A percentile compares a stretch with the other conserved stretches of the same genome.
These are phyloP conservation scores for Proteles cristata DNA, from an alignment of 2,113 vertebrate genomes.

Conservation along the genomic window DNA sequence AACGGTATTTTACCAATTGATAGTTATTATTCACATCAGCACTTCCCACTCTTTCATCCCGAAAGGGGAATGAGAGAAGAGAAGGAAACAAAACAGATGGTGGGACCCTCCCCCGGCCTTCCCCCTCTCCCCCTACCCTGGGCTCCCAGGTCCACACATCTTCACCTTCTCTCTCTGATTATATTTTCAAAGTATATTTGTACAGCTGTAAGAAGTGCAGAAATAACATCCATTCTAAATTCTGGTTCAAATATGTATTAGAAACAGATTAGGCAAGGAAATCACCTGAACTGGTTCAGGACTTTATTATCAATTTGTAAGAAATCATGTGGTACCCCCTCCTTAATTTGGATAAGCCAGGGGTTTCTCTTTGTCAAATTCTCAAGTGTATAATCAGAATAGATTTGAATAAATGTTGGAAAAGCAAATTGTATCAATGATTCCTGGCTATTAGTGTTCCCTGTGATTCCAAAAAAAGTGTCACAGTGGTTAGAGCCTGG, in stretches of 20 bases:
- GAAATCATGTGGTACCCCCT: background rate
- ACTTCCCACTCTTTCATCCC: background rate
- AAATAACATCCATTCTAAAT: conserved; percentile 14
- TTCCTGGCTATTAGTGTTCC: background rate
- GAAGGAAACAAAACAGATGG: background rate
- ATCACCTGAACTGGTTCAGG: conserved; percentile 2
- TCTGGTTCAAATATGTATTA: background rate
- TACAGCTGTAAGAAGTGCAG: conserved; percentile 49
- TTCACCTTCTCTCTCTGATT: background rate
- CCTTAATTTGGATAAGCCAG: background rate
- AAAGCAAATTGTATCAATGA: background rate
- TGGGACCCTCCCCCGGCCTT: too few species aligned
- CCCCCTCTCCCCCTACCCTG: background rate
- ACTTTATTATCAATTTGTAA: background rate
- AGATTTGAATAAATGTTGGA: background rate
- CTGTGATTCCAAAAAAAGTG: background rate
- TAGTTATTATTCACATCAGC: background rate
- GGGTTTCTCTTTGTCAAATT: background rate
- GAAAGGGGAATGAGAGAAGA: background rate
- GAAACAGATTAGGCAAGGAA: conserved; percentile 35
- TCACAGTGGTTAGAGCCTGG: background rate
- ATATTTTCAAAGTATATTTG: conserved; percentile 53
- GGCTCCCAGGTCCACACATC: background rate
- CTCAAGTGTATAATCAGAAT: background rate
- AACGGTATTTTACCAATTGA: background rate